Evolutionary conservation across 2,888 invertebrate species (phyloP), one percentile per base, ranked within the genome.

Genomic region (Lasioglossum lativentre): DNA sequence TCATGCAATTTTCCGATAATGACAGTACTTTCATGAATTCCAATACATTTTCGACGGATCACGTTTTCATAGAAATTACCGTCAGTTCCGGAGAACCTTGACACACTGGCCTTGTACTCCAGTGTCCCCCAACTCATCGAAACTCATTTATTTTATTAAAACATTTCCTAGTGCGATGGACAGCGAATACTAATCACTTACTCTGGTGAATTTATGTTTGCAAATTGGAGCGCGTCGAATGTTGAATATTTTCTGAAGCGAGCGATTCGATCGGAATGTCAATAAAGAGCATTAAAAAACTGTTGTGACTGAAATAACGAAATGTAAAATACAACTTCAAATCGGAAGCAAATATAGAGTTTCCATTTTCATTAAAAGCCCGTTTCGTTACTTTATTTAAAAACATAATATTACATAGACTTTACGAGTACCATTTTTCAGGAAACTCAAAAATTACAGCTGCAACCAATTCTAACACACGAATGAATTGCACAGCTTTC

Each of bases 81-180:
- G 59, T 30, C 16, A 30, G 4, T 72, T 72, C 23, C 19, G 4
- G 23, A 45, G 34, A 59, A 40, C 47, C 59, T 70, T 70, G 47
- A 14, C 38, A 38, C 47, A 16, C 19, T 52, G 12, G 8, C 52
- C 30, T 45, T 45, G n/a, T 47, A 19, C 47, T 52, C 47, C 47
- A 12, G 47, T 47, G 10, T n/a, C 34, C 19, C 45, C 19, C 2
- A 52, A 73, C 73, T 19, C 47, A 30, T 47, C 16, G 2, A 23
- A 12, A 30, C 19, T 47, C 73, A 52, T 73, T 30, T 52, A 34
- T 73, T 52, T 52, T 34, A 73, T 73, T 47, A 47, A 73, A 73
- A 73, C 73, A 47, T 30, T 30, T 27, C 5, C 47, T 23, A 30
- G 1, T 23, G 47, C 47, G 47, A 73, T 42, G 4, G 23, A 8